phyloP scores from a whole-genome alignment of 2,113 vertebrate genomes.

The Aegypius monachus region DNA sequence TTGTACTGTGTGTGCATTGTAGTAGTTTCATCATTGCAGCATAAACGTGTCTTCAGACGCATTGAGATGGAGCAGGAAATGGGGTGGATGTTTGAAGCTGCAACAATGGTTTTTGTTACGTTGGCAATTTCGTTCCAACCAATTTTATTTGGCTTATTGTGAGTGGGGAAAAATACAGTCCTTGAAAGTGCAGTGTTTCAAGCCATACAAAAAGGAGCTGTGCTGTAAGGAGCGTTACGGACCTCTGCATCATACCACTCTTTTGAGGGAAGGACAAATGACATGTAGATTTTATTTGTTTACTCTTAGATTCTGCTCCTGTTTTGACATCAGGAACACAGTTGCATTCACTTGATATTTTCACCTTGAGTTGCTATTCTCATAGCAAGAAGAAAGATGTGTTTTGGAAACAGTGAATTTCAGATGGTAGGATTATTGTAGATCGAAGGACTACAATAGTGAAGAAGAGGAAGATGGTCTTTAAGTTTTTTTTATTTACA shows the following conservation, averaged over 20 bases:
- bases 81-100: constrained; percentile 10
- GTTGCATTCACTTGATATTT: background rate
- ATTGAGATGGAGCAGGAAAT: background rate
- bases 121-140: background rate
- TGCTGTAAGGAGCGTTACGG: background rate
- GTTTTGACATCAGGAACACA: background rate
- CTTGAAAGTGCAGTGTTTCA: background rate
- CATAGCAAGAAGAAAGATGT: background rate
- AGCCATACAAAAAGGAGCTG: background rate
- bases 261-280: background rate
- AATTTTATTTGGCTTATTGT: background rate
- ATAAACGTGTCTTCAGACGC: background rate
- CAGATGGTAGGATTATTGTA: background rate
- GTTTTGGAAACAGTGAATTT: background rate
- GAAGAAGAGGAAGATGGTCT: background rate
- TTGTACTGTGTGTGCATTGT: background rate
- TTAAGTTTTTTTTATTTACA: background rate
- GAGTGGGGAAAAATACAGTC: background rate
- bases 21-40: background rate
- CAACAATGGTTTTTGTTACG: background rate
- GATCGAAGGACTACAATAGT: background rate
- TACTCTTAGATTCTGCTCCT: background rate
- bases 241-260: background rate
- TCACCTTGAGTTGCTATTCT: background rate
- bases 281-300: background rate